Base-by-base conservation (phyloP, 2,888 invertebrate species). In the Chymomyza procnemis region DNA sequence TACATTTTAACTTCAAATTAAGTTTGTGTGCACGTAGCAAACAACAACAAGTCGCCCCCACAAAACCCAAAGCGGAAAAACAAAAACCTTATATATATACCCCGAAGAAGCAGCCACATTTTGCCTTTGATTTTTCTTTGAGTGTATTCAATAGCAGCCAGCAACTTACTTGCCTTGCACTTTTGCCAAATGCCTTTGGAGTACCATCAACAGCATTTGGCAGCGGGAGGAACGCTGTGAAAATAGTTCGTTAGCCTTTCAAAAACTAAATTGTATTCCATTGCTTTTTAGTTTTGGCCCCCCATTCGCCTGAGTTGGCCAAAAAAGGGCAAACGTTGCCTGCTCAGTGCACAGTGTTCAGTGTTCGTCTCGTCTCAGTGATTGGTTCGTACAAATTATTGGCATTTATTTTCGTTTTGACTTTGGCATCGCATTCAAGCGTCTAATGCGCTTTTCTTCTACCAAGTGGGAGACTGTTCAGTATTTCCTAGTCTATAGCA, bases 331-430 rank as follows among this genome's bases (percentile, higher is more conserved):
- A 84, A 75, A 41, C 74, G 62, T 61, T 30, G 64, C n/a, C n/a
- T n/a, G n/a, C n/a, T n/a, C n/a, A n/a, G 26, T 52, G n/a, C n/a
- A n/a, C n/a, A n/a, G n/a, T 46, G 52, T 41, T 41, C 12, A 41
- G 4, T 34, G 12, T 5, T 41, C 34, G 47, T 19, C 18, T 19
- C 46, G 58, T 58, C 46, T 22, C 34, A 18, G 58, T 85, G 87
- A 87, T 83, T 83, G 82, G 84, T 83, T 85, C 66, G 76, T 78
- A 82, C 84, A 85, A 87, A 87, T 83, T 83, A 83, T 83, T 83
- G 82, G 84, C 82, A 87, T 87, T 83, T 83, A 81, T 86, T 81
- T 78, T 86, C 81, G 87, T 81, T 81, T 86, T 86, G 87, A 86
- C 79, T 76, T 78, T 67, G 77, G 77, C 22, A n/a, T 59, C 47